Evolutionary conservation across 1,140 invertebrate species (phyloP).

Genomic region (Brachionus paranguensis): DNA sequence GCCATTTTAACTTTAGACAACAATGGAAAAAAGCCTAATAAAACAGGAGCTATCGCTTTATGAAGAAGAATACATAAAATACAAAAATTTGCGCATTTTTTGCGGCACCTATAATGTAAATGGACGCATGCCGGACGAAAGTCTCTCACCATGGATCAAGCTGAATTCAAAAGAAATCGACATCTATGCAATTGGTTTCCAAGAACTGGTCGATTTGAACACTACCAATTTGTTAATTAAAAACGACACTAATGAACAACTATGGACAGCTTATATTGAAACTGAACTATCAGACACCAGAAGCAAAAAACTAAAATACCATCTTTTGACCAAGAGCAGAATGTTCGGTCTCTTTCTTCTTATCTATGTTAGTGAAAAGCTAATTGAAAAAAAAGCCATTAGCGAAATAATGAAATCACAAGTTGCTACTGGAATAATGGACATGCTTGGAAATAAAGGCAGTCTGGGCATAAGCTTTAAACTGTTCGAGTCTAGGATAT

Average conservation of each 20-base stretch:
- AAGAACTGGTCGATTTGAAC: slow-evolving; percentile 98
- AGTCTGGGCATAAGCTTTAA: slow-evolving; percentile 86
- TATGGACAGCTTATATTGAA: slow-evolving; percentile 59
- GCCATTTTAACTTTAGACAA: not conserved
- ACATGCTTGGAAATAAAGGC: slow-evolving; percentile 85
- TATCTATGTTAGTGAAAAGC: slow-evolving; percentile 47
- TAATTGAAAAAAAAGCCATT: slow-evolving; percentile 40
- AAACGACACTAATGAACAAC: slow-evolving; percentile 27
- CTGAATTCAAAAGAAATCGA: slow-evolving; percentile 59
- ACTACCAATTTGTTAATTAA: slow-evolving; percentile 67
- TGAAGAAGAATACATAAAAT: slow-evolving; percentile 34
- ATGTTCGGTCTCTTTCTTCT: slow-evolving; percentile 82
- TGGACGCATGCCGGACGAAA: slow-evolving; percentile 62
- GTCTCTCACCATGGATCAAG: slow-evolving; percentile 37
- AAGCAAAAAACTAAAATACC: slow-evolving; percentile 49
- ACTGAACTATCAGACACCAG: not conserved
- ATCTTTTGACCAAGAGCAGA: slow-evolving; percentile 92
- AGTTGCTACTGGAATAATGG: slow-evolving; percentile 91
- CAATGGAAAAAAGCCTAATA: not conserved
- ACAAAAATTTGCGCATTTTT: not conserved
- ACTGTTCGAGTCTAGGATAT: slow-evolving; percentile 82
- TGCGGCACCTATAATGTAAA: slow-evolving; percentile 26
- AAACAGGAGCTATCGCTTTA: not conserved
- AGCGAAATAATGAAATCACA: slow-evolving; percentile 81
- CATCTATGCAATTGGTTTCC: slow-evolving; percentile 94